Evolutionary conservation across 2,113 vertebrate species (phyloP), one percentile per base, ranked within the genome.

Genomic region (Aepyceros melampus): DNA sequence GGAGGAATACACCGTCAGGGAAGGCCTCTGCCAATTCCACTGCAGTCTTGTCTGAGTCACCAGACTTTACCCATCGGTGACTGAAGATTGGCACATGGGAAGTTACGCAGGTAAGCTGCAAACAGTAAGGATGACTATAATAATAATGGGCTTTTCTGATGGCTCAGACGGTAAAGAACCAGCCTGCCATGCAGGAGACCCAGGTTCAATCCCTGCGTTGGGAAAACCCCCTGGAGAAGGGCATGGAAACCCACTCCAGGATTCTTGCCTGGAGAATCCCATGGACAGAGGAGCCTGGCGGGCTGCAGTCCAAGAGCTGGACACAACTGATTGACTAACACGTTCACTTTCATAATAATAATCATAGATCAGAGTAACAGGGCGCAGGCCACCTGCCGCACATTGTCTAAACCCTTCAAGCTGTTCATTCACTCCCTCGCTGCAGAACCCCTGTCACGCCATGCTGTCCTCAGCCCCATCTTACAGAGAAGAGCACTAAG

Each of bases 121-220:
- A 23, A 25, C 2, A 3, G 2, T 0, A 23, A 71, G n/a, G 2
- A 43, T 0, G 56, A 33, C 1, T 0, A 0, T 0, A 0, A 13
- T 5, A 8, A 17, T 1, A 3, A 13, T 0, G 23, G 71, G 36
- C 23, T 43, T 76, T 27, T 2, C 36, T 43, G 71, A 7, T 1
- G 36, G 23, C 71, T 43, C 36, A 76, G 36, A 76, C 6, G 0
- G 36, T 3, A 23, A 25, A 76, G 36, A 43, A 43, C 2, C 36
- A 1, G 23, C 36, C 71, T 43, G 71, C 71, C 11, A 6, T 2
- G 36, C 11, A 7, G 71, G 71, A 43, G 12, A 13, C 71, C 19
- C 6, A 0, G 36, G 71, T 27, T 43, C 11, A 0, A 27, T 25
- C 71, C 71, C 36, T 74, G 36, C 11, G 0, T 12, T 11, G 23